Conservation (phyloP, 2,113 vertebrate genomes). For the Siniperca knerii region DNA sequence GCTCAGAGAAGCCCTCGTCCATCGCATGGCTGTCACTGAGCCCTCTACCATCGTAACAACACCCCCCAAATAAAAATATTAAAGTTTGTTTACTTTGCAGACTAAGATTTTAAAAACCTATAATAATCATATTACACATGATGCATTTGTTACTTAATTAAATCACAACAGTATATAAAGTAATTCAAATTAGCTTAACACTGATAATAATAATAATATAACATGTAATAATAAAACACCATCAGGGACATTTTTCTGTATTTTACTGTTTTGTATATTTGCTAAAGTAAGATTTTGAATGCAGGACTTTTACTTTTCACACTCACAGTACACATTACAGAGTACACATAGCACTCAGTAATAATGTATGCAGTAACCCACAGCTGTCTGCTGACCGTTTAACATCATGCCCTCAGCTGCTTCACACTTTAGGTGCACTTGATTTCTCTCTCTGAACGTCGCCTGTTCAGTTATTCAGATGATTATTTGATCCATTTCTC, state of each 20-base stretch:
- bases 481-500: constrained; percentile 59
- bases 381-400: background rate
- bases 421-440: constrained; percentile 32
- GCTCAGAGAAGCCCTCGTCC: too few relatives aligned
- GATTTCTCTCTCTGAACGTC: background rate
- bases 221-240: background rate
- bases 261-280: background rate
- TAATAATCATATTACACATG: too few relatives aligned
- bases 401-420: background rate
- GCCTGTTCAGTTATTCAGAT: constrained; percentile 37
- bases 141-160: too few relatives aligned
- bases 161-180: too few relatives aligned
- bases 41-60: too few relatives aligned
- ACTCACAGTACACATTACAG: background rate
- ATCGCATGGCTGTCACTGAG: too few relatives aligned
- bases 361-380: background rate
- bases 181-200: too few relatives aligned
- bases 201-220: too few relatives aligned
- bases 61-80: too few relatives aligned
- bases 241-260: too few relatives aligned
- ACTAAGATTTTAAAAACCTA: too few relatives aligned
- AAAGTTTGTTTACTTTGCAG: too few relatives aligned
- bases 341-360: background rate
- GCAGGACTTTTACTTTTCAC: background rate
- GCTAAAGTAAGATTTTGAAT: background rate